Evolutionary conservation across 1,140 invertebrate species (phyloP).

Genomic region (Atta colombica): DNA sequence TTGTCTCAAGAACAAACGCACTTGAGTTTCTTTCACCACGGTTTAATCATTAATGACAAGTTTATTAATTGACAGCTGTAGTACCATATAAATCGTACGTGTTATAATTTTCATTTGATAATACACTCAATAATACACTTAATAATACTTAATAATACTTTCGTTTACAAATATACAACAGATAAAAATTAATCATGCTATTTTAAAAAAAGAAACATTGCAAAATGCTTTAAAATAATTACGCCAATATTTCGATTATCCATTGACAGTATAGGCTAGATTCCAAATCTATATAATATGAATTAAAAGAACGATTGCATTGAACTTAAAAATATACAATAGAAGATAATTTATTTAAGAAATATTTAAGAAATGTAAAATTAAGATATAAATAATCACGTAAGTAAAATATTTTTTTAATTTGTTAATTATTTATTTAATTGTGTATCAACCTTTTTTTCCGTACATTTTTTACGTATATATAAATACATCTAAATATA

Average conservation of each 20-base stretch:
- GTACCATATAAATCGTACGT: not conserved
- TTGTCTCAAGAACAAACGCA: too few species aligned
- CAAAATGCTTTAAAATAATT: not conserved
- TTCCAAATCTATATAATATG: not conserved
- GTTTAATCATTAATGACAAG: not conserved
- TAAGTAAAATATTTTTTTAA: constrained; percentile 3
- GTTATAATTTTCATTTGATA: not conserved
- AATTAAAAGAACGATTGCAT: not conserved
- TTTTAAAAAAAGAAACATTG: not conserved
- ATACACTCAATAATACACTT: not conserved
- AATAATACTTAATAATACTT: not conserved
- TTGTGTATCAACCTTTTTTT: not conserved
- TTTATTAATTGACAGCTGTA: constrained; percentile 9
- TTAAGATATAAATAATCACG: not conserved
- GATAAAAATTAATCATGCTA: not conserved
- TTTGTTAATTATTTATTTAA: not conserved
- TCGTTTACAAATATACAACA: not conserved
- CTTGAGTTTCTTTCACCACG: too few species aligned
- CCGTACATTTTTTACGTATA: not conserved
- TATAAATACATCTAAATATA: not conserved
- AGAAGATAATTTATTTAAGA: constrained; percentile 1
- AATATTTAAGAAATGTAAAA: constrained; percentile 5
- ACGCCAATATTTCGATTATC: not conserved
- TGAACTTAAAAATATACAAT: not conserved
- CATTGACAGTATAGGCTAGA: constrained; percentile 20